Evolutionary conservation across 2,888 invertebrate species (phyloP), one percentile per base, ranked within the genome.

Genomic region (Limnephilus marmoratus): DNA sequence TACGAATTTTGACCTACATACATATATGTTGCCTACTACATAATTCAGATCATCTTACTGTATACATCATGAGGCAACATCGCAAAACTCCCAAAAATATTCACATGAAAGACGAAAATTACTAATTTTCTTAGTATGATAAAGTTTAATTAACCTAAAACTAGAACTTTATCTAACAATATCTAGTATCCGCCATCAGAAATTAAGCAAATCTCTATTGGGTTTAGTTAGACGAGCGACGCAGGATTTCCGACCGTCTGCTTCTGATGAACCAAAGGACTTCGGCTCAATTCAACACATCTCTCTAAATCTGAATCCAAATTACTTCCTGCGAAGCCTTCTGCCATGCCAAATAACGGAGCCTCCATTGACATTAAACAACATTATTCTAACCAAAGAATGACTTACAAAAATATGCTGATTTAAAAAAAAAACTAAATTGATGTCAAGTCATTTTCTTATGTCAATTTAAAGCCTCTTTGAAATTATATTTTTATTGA

Each of bases 211-310:
- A 9, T 24, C 53, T 68, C 68, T 24, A 68, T 68, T n/a, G 68
- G 68, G 68, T 68, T 68, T 24, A 68, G 68, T 68, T 68, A 68
- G 24, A 68, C 68, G 68, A 68, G 68, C 68, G 15, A 37, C n/a
- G 45, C 86, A 86, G 86, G 86, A 85, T 41, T 41, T 37, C 85
- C 85, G 37, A 85, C 85, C n/a, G 34, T 15, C 68, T 68, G 49
- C 41, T 4, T 15, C 68, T 68, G 86, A 86, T 86, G 86, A n/a
- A 85, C 41, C 86, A 86, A 85, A 86, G 45, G 45, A 86, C 86
- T 29, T 24, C 15, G 37, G 49, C 45, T 86, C 45, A 45, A 37
- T 68, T 68, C 68, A 68, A 68, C 68, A 5, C 68, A n/a, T 41
- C 85, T 41, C 12, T 85, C 15, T 85, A n/a, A 45, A 13, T 29